phyloP scores from a whole-genome alignment of 2,797 vertebrate genomes.

The Gobio occitaniae region DNA sequence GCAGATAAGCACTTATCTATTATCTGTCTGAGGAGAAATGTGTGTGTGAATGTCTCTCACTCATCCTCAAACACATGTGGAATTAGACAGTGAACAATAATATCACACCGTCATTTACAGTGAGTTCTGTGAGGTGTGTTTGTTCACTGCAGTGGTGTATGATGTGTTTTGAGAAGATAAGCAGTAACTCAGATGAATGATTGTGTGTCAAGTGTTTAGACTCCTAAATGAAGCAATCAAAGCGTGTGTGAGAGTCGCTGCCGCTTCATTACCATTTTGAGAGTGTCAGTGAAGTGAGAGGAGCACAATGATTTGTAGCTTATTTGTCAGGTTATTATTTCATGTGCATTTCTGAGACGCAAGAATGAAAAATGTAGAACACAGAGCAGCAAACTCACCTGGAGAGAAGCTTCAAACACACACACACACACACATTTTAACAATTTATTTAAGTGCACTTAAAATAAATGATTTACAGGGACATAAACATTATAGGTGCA shows the following conservation, averaged over 20 bases:
- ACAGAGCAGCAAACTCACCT: conserved; percentile 47
- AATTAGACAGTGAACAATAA: not conserved
- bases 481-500: too few relatives aligned
- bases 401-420: conserved; percentile 17
- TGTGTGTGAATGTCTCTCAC: not conserved
- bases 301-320: conserved; percentile 88
- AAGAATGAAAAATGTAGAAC: conserved; percentile 13
- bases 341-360: conserved; percentile 52
- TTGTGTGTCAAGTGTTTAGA: conserved; percentile 88
- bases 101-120: not conserved
- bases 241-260: conserved; percentile 62
- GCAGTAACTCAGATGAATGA: conserved; percentile 94
- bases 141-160: conserved; percentile 81
- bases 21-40: not conserved
- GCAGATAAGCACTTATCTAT: not conserved
- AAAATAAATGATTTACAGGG: too few relatives aligned
- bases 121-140: conserved; percentile 55
- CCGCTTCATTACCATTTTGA: conserved; percentile 16
- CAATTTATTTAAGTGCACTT: too few relatives aligned
- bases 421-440: conserved; percentile 64
- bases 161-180: conserved; percentile 92
- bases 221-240: conserved; percentile 91
- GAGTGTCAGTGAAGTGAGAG: conserved; percentile 88
- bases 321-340: conserved; percentile 85
- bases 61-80: not conserved